phyloP scores from a whole-genome alignment of 2,888 invertebrate species.

The Halocaridina rubra region DNA sequence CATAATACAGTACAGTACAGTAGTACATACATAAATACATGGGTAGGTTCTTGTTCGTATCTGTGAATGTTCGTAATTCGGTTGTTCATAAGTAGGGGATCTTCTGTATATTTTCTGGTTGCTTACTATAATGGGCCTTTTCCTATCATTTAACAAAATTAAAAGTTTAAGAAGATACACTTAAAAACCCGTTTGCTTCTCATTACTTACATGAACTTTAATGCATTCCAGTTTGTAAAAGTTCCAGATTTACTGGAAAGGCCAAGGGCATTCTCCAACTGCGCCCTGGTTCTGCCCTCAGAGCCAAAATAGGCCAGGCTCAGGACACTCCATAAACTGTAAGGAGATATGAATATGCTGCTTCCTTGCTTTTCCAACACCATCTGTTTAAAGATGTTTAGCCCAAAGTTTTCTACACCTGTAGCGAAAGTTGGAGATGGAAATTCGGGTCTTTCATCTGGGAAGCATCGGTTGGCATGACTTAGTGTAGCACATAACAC shows the following conservation, averaged over 20 bases:
- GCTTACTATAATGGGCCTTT: no score
- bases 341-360: constrained; percentile 89
- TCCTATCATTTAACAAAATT: no score
- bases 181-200: no score
- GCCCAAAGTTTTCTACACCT: background rate
- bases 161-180: no score
- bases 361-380: background rate
- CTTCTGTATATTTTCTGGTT: no score
- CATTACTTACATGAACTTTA: constrained; percentile 5
- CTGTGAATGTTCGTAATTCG: no score
- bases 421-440: background rate
- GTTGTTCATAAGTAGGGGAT: no score
- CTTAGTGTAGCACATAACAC: background rate
- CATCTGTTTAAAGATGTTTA: background rate
- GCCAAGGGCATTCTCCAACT: constrained; percentile 75
- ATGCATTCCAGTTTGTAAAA: background rate
- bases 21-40: no score
- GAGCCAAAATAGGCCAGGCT: constrained; percentile 83
- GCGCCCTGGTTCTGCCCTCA: constrained; percentile 77
- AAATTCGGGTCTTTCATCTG: background rate
- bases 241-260: constrained; percentile 69
- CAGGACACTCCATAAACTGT: constrained; percentile 86
- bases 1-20: no score
- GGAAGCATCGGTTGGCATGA: constrained; percentile 11
- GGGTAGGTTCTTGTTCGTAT: no score